Conservation (phyloP, 2,797 vertebrate genomes). For the Ctenopoma multispine region DNA sequence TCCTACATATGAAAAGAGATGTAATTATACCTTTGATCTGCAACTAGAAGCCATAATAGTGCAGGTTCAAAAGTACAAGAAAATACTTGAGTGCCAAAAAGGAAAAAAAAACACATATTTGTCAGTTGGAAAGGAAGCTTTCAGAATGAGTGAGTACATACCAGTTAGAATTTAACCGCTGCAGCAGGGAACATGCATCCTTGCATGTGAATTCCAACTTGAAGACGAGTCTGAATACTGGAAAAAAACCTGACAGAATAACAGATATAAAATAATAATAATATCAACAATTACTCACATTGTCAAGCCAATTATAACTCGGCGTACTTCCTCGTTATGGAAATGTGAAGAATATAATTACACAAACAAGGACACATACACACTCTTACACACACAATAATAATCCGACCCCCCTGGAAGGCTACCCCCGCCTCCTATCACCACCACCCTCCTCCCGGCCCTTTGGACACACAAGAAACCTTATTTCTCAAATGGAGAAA, state of each 20-base stretch:
- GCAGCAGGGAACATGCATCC: constrained; percentile 8
- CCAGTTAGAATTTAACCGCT: constrained; percentile 39
- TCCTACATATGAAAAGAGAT: constrained; percentile 69
- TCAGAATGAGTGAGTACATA: constrained; percentile 53
- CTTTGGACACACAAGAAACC: constrained; percentile 74
- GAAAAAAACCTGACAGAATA: constrained; percentile 36
- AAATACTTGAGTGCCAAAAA: constrained; percentile 62
- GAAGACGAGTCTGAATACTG: constrained; percentile 23
- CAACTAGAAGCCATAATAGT: constrained; percentile 62
- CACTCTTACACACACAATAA: constrained; percentile 44
- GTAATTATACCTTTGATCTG: constrained; percentile 75
- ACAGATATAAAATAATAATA: constrained; percentile 47
- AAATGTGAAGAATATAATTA: constrained; percentile 75
- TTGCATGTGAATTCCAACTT: constrained; percentile 25
- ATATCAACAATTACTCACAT: constrained; percentile 77
- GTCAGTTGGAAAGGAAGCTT: constrained; percentile 42
- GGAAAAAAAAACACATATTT: constrained; percentile 27
- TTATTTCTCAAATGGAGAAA: constrained; percentile 77
- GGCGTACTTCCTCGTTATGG: constrained; percentile 68
- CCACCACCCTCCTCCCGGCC: constrained; percentile 46
- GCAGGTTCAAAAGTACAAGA: constrained; percentile 63
- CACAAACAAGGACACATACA: constrained; percentile 70
- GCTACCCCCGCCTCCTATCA: constrained; percentile 13
- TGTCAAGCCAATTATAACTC: constrained; percentile 82
- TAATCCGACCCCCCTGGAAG: constrained; percentile 69